Base-by-base conservation (phyloP, 2,797 vertebrate species). In the Acrocephalus scirpaceus region DNA sequence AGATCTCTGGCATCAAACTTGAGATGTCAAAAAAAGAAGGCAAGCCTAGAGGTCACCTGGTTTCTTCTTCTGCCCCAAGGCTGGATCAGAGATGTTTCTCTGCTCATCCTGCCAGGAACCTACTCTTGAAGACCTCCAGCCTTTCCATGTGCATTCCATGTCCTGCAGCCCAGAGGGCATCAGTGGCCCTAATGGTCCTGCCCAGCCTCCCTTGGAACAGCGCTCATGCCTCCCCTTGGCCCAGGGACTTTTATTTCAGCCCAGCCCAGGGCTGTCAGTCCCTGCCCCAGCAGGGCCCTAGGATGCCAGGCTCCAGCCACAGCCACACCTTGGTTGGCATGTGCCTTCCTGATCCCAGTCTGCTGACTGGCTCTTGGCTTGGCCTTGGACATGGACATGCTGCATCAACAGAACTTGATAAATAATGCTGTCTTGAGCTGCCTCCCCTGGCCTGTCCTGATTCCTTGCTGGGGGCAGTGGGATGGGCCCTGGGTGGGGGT, bases 281-380 rank as follows among this genome's bases (percentile, higher is more conserved):
- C 62, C 16, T 62, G 48, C 4, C 27, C 32, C 70, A 48, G 56
- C 34, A 75, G 54, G 50, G 42, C 60, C 0, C 0, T 11, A 56
- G 67, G 38, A 42, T 34, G 17, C 58, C 44, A 40, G 38, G 42
- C 64, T 82, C 22, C 44, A 38, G 22, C 23, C 36, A 23, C 25
- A 64, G 36, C 27, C 30, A 8, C 0, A 3, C 47, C 70, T 72
- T 30, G 11, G 40, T 44, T 60, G 67, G n/a, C 45, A 0, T 4
- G 23, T 16, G 9, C 17, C 10, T n/a, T 83, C 67, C 44, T 62
- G 44, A 32, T 47, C 34, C 60, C 51, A 53, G 42, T 13, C 36
- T 62, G 29, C 72, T 57, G 25, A 2, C 25, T 76, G 64, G 57
- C 62, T 19, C 54, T 65, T 79, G 40, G n/a, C 57, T 66, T 60